Percentiles rank a stretch among this genome's conserved stretches.
These are phyloP conservation scores for Dolomedes plantarius DNA, from an alignment of 2,888 invertebrate species.

Conservation along the genomic window DNA sequence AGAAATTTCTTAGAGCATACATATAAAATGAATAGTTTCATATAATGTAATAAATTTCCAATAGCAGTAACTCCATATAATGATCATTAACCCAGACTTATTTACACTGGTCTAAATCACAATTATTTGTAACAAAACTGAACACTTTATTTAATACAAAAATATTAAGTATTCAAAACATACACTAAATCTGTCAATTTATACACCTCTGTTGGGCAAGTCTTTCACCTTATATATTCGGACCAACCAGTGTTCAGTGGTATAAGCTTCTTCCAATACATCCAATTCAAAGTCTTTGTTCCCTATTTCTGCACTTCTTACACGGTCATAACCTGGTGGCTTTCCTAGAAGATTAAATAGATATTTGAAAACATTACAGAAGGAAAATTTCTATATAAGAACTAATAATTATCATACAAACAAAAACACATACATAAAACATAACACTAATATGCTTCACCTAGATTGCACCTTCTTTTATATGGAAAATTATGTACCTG, in stretches of 20 bases:
- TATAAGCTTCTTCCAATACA: conserved; percentile 99
- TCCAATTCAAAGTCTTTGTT: conserved; percentile 98
- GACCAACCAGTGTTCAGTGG: conserved; percentile 99
- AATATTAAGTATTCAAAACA: conserved; percentile 13
- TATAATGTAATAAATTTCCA: too few relatives aligned
- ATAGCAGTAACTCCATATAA: too few relatives aligned
- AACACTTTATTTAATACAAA: conserved; percentile 20
- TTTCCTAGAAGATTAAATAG: conserved; percentile 81
- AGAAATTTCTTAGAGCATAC: too few relatives aligned
- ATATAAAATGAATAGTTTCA: too few relatives aligned
- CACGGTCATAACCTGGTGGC: conserved; percentile 96
- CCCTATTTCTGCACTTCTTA: conserved; percentile 97
- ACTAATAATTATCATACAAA: too few relatives aligned
- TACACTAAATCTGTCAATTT: conserved; percentile 33
- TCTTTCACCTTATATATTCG: conserved; percentile 98
- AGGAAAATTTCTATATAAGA: too few relatives aligned
- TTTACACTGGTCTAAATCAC: neutral
- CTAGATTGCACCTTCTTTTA: too few relatives aligned
- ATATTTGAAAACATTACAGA: too few relatives aligned
- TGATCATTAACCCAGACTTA: neutral
- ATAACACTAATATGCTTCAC: too few relatives aligned
- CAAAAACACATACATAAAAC: too few relatives aligned
- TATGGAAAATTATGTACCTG: too few relatives aligned
- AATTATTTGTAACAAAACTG: conserved; percentile 2
- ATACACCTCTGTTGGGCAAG: conserved; percentile 90